Evolutionary conservation across 1,140 invertebrate species (phyloP).

Genomic region (Diuraphis noxia): DNA sequence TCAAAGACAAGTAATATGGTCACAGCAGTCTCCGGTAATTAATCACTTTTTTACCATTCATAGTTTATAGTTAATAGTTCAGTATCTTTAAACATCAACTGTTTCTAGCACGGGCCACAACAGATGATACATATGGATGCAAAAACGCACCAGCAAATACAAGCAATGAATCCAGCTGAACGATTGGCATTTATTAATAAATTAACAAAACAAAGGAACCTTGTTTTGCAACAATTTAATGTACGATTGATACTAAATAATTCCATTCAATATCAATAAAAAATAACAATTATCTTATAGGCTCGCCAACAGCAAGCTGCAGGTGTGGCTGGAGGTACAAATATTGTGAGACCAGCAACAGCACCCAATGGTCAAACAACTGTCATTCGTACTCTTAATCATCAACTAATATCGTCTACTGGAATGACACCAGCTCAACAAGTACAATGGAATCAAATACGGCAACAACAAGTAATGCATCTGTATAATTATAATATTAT

Average conservation of each 20-base stretch:
- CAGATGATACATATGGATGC: conserved; percentile 78
- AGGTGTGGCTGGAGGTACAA: conserved; percentile 21
- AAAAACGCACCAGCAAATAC: conserved; percentile 79
- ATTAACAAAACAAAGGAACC: conserved; percentile 70
- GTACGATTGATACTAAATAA: conserved; percentile 39
- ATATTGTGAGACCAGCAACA: conserved; percentile 13
- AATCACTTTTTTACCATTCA: neutral
- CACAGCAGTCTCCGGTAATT: conserved; percentile 41
- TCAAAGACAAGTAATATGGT: conserved; percentile 57
- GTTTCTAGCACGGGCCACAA: conserved; percentile 59
- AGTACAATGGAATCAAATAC: conserved; percentile 48
- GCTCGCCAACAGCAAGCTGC: conserved; percentile 55
- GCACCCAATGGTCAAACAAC: conserved; percentile 33
- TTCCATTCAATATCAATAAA: neutral
- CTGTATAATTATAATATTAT: neutral
- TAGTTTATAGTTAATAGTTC: neutral
- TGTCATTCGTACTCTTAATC: conserved; percentile 44
- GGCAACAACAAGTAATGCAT: conserved; percentile 43
- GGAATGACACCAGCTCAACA: conserved; percentile 41
- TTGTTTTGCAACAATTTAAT: conserved; percentile 63
- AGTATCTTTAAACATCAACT: neutral
- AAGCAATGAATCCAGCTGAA: conserved; percentile 78
- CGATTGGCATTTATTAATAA: conserved; percentile 76
- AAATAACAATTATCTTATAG: conserved; percentile 51
- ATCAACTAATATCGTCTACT: conserved; percentile 47